Conservation (phyloP, 2,113 vertebrate genomes). For the Takifugu flavidus region DNA sequence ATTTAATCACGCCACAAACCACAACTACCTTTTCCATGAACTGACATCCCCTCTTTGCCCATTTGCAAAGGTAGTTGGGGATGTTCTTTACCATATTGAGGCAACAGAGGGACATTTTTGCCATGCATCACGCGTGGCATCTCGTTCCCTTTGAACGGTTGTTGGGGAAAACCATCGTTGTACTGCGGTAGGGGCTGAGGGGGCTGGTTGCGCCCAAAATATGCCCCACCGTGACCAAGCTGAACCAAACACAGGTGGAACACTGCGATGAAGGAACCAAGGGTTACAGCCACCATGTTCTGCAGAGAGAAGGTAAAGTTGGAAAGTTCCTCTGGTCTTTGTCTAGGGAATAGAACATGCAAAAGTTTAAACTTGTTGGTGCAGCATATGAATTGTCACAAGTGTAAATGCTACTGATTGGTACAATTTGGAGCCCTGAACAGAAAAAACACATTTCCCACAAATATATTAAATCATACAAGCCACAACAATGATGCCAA, state of each 20-base stretch:
- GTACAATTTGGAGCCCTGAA: too few relatives aligned
- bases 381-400: too few relatives aligned
- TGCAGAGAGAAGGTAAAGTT: conserved; percentile 29
- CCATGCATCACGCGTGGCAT: conserved; percentile 62
- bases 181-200: conserved; percentile 87
- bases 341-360: too few relatives aligned
- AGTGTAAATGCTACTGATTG: too few relatives aligned
- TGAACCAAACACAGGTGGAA: conserved; percentile 73
- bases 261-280: conserved; percentile 66
- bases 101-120: conserved; percentile 66
- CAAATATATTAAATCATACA: too few relatives aligned
- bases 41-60: conserved; percentile 81
- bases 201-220: conserved; percentile 88
- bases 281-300: conserved; percentile 60
- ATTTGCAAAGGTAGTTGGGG: conserved; percentile 81
- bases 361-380: too few relatives aligned
- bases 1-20: too few relatives aligned
- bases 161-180: conserved; percentile 84
- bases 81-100: conserved; percentile 87
- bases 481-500: too few relatives aligned
- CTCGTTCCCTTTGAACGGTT: conserved; percentile 86
- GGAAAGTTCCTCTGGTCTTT: neutral
- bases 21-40: conserved; percentile 82
- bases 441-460: too few relatives aligned
- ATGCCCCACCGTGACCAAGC: conserved; percentile 79